These are phyloP conservation scores for Hemistola chrysoprasaria DNA, from an alignment of 2,888 invertebrate species.

Conservation along the genomic window DNA sequence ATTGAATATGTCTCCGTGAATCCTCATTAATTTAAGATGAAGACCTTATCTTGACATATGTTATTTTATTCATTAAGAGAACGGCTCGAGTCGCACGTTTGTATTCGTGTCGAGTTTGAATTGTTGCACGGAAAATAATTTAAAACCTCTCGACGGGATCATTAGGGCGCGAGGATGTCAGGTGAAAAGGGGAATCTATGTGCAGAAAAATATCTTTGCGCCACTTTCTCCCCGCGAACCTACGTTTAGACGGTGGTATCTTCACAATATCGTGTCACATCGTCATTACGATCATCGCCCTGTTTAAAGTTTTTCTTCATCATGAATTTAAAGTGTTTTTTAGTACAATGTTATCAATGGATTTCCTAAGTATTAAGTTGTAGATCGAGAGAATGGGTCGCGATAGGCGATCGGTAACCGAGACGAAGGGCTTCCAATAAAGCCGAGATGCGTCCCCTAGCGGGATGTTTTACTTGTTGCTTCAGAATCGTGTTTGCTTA, in stretches of 20 bases:
- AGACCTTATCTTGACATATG: slow-evolving; percentile 76
- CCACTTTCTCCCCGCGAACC: no score
- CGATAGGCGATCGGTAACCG: slow-evolving; percentile 43
- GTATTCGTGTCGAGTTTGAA: slow-evolving; percentile 66
- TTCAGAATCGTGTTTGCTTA: slow-evolving; percentile 44
- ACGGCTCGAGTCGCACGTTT: slow-evolving; percentile 58
- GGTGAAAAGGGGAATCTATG: slow-evolving; percentile 36
- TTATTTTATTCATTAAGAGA: slow-evolving; percentile 79
- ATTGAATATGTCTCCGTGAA: slow-evolving; percentile 71
- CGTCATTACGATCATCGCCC: no score
- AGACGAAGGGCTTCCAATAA: slow-evolving; percentile 67
- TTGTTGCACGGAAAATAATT: slow-evolving; percentile 77
- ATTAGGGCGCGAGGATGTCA: slow-evolving; percentile 52
- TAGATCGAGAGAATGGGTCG: slow-evolving; percentile 19
- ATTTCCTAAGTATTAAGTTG: slow-evolving; percentile 16
- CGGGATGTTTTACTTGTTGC: slow-evolving; percentile 73
- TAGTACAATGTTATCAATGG: slow-evolving; percentile 14
- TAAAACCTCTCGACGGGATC: slow-evolving; percentile 72
- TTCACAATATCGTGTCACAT: no score
- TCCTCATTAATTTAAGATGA: slow-evolving; percentile 80
- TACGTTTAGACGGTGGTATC: no score
- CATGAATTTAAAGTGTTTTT: no score
- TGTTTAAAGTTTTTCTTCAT: no score
- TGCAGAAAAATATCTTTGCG: slow-evolving; percentile 27
- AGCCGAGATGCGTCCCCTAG: slow-evolving; percentile 56